A percentile compares a stretch with the other conserved stretches of the same genome.
Conservation (phyloP, 2,113 vertebrate genomes). For the Gymnobelideus leadbeateri region DNA sequence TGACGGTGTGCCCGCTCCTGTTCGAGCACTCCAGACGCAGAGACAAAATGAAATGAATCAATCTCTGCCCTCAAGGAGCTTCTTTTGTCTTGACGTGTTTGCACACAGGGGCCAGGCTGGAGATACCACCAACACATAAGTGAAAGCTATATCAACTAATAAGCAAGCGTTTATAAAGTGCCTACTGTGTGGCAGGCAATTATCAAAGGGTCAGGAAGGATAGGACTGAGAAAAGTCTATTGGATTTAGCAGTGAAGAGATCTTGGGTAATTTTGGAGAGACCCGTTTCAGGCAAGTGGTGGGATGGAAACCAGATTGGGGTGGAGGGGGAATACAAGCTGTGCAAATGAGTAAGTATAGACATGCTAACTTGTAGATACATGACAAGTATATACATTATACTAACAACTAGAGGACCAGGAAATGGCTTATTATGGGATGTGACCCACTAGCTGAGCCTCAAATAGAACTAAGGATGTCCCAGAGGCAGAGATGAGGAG, state of each 20-base stretch:
- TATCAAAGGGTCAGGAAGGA: neutral
- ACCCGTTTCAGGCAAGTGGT: neutral
- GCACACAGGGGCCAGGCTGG: accelerated
- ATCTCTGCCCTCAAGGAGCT: neutral
- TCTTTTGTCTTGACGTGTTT: neutral
- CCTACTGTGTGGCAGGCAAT: neutral
- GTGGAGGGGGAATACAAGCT: neutral
- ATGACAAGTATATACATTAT: neutral
- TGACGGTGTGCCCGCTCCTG: neutral
- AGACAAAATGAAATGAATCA: neutral
- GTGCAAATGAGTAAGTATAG: neutral
- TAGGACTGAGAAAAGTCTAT: neutral
- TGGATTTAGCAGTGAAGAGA: neutral
- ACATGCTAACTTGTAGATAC: neutral
- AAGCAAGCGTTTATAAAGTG: neutral
- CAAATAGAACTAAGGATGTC: neutral
- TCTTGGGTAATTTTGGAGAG: neutral
- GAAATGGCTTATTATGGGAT: neutral
- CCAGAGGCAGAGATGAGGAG: neutral
- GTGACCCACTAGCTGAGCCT: neutral
- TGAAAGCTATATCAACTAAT: neutral
- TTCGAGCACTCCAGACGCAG: neutral
- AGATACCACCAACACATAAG: neutral
- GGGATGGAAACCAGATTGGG: constrained; percentile 39
- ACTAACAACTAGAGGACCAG: neutral